phyloP scores from a whole-genome alignment of 2,113 vertebrate genomes.

The Poeciliopsis retropinna region DNA sequence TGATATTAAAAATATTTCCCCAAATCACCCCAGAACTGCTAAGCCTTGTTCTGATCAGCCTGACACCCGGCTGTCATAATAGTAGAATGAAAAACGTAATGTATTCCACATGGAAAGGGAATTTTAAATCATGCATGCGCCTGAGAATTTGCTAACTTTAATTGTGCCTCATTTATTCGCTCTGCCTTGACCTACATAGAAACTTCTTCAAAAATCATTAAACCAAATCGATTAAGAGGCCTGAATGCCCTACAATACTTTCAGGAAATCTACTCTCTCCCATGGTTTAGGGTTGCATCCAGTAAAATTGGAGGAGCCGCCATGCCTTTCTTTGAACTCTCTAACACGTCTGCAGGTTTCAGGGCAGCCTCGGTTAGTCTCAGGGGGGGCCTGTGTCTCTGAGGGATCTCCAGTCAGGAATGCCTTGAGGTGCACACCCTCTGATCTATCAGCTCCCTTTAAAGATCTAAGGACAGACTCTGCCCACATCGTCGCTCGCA shows the following conservation, averaged over 20 bases:
- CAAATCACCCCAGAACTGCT: slow-evolving; percentile 27
- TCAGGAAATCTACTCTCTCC: slow-evolving; percentile 34
- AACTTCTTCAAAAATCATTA: slow-evolving; percentile 50
- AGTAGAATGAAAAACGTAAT: slow-evolving; percentile 36
- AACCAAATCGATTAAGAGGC: slow-evolving; percentile 32
- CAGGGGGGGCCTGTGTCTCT: slow-evolving; percentile 57
- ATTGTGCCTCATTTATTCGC: slow-evolving; percentile 44
- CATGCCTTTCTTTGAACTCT: slow-evolving; percentile 49
- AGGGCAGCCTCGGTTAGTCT: slow-evolving; percentile 42
- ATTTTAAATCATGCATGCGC: slow-evolving; percentile 40
- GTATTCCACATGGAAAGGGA: slow-evolving; percentile 27
- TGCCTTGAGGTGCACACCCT: slow-evolving; percentile 63
- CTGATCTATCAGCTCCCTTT: slow-evolving; percentile 66
- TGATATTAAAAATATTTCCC: slow-evolving; percentile 36
- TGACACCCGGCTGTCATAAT: slow-evolving; percentile 22
- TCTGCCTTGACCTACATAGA: slow-evolving; percentile 56
- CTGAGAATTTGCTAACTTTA: slow-evolving; percentile 32
- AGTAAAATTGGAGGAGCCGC: slow-evolving; percentile 47
- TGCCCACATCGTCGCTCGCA: slow-evolving; percentile 34
- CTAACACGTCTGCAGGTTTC: slow-evolving; percentile 35
- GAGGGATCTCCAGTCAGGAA: slow-evolving; percentile 54
- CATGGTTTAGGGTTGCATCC: slow-evolving; percentile 35
- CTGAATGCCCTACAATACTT: slow-evolving; percentile 32
- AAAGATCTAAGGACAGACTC: slow-evolving; percentile 69
- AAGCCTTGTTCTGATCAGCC: slow-evolving; percentile 31